A percentile compares a stretch with the other conserved stretches of the same genome.
Conservation (phyloP, 2,113 vertebrate species). For the Zootoca vivipara region DNA sequence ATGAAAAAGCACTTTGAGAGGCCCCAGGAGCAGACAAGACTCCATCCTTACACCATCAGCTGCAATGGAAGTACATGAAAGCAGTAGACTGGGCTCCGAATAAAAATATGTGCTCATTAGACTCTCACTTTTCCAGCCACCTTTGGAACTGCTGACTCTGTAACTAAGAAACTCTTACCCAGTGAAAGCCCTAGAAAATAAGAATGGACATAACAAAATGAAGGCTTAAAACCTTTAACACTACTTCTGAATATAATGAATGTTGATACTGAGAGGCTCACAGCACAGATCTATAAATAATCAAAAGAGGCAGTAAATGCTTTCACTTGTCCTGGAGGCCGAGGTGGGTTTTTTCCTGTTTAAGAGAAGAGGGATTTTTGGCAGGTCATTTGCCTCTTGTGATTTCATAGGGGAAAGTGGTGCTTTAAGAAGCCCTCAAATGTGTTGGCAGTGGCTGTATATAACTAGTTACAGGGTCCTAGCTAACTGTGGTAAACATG, state of each 20-base stretch:
- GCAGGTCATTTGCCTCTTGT: neutral
- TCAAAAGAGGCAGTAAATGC: neutral
- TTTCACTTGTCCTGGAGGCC: neutral
- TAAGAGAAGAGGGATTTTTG: neutral
- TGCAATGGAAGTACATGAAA: neutral
- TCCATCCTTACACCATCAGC: accelerated
- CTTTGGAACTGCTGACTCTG: neutral
- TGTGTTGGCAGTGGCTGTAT: neutral
- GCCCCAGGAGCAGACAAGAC: neutral
- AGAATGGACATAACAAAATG: neutral
- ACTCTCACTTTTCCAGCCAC: slow-evolving; percentile 21
- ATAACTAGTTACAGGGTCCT: no score
- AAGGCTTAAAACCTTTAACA: neutral
- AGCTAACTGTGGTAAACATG: no score
- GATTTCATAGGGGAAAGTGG: neutral
- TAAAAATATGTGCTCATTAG: neutral
- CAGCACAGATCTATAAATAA: neutral
- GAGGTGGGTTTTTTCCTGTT: no score
- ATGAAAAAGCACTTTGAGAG: neutral
- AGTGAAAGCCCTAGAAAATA: neutral
- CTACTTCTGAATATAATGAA: neutral
- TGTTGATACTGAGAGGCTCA: neutral
- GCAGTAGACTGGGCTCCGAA: neutral
- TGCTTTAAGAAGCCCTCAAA: neutral
- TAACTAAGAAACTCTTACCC: neutral